phyloP scores from a whole-genome alignment of 1,140 invertebrate genomes.

The Reticulitermes speratus region DNA sequence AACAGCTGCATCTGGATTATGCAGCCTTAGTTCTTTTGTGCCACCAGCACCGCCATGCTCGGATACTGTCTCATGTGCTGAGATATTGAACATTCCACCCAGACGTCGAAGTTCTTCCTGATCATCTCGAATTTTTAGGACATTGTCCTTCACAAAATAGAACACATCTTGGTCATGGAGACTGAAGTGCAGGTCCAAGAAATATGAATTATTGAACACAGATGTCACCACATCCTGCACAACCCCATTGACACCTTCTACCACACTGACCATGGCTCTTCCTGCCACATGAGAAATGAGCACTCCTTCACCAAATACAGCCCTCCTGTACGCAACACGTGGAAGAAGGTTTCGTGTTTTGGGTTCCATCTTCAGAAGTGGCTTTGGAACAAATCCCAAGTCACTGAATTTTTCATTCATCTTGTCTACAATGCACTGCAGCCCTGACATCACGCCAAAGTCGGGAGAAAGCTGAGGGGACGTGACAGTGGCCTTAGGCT shows the following conservation, averaged over 20 bases:
- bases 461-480: conserved; percentile 75
- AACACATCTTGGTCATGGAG: conserved; percentile 91
- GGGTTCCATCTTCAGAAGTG: conserved; percentile 76
- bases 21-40: conserved; percentile 74
- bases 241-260: conserved; percentile 81
- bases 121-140: conserved; percentile 82
- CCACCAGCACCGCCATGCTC: conserved; percentile 70
- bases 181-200: conserved; percentile 88
- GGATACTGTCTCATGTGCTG: conserved; percentile 82
- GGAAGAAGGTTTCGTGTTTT: conserved; percentile 76
- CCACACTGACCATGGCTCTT: conserved; percentile 78
- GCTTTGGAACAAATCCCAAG: conserved; percentile 78
- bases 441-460: conserved; percentile 82
- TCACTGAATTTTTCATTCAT: conserved; percentile 78
- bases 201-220: conserved; percentile 90
- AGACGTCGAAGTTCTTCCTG: conserved; percentile 81
- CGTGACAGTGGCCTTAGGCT: conserved; percentile 71
- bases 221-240: conserved; percentile 90
- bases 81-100: conserved; percentile 90
- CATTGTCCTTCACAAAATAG: conserved; percentile 93
- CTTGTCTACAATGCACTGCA: conserved; percentile 83
- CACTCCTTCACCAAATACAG: conserved; percentile 88
- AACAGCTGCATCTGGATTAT: conserved; percentile 83
- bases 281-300: conserved; percentile 76
- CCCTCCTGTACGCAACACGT: conserved; percentile 75